Evolutionary conservation across 2,113 vertebrate species (phyloP).

Genomic region (Hyperopisus bebe): DNA sequence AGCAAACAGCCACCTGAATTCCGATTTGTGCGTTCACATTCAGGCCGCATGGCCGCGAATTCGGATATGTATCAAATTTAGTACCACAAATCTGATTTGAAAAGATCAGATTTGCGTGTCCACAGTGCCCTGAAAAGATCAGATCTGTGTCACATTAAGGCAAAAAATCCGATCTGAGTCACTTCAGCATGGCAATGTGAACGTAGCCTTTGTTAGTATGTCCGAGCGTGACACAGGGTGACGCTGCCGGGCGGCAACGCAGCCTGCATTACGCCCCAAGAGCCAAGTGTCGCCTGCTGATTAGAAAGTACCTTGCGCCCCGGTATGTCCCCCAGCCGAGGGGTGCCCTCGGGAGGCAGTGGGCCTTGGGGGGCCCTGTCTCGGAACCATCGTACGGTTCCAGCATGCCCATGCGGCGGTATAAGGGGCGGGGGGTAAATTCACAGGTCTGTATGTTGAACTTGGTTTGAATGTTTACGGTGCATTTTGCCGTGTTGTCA

Average conservation of each 20-base stretch:
- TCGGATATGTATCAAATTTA: no score
- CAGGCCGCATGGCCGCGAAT: no score
- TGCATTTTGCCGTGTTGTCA: conserved; percentile 30
- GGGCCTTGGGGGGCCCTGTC: conserved; percentile 69
- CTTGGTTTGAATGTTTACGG: conserved; percentile 37
- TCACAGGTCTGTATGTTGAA: conserved; percentile 12
- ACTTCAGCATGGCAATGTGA: no score
- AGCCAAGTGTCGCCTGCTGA: not conserved
- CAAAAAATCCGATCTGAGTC: no score
- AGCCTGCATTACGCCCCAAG: not conserved
- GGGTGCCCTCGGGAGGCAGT: conserved; percentile 74
- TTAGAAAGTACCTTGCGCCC: conserved; percentile 54
- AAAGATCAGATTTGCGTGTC: no score
- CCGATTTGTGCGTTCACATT: no score
- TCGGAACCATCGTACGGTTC: conserved; percentile 74
- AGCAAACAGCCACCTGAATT: no score
- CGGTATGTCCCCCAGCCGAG: conserved; percentile 69
- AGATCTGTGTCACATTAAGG: no score
- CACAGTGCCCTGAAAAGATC: no score
- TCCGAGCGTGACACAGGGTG: not conserved
- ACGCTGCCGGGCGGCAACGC: not conserved
- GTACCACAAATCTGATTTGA: no score
- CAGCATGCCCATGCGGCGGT: conserved; percentile 63
- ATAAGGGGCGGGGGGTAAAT: not conserved
- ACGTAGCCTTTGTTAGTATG: not conserved